Base-by-base conservation (phyloP, 2,888 invertebrate species). In the Drosophila dives region DNA sequence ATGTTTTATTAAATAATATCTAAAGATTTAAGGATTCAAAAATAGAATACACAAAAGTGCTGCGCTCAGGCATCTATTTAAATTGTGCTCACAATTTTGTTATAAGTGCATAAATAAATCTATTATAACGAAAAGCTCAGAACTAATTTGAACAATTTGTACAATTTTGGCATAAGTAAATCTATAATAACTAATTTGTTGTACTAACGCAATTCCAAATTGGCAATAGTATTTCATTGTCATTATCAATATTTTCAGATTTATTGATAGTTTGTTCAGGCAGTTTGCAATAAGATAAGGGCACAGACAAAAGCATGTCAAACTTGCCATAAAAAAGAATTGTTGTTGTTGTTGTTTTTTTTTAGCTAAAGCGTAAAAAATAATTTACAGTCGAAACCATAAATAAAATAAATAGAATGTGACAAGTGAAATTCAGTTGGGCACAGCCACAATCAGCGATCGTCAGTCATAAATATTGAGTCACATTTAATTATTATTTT, bases 251-350 rank as follows among this genome's bases (percentile, higher is more conserved):
- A 58, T 56, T 45, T 26, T 11, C 15, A 45, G 20, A 45, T 45
- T 45, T 45, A 45, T 15, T 40, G 34, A 50, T 5, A 17, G 20
- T 42, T 45, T 29, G 6, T 20, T 34, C 3, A 45, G 51, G 56
- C 62, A 53, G 38, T n/a, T 26, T 1, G 17, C 5, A 67, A n/a
- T 36, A 1, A 23, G 56, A 67, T 72, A 61, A 20, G 45, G 51
- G 11, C 12, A 32, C 10, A 64, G 69, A 69, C 77, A 77, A 67
- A 32, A 23, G 32, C 17, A 29, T 38, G 51, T 59, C 54, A 42
- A 20, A 5, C 3, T n/a, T 29, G 51, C 15, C 66, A 54, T 71
- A 55, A 66, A 63, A 50, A 34, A 12, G 12, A 38, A 23, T 36
- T 60, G 54, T 48, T 54, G 29, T 29, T 29, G 29, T 29, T 29